phyloP scores from a whole-genome alignment of 2,797 vertebrate genomes.

The Picus viridis region DNA sequence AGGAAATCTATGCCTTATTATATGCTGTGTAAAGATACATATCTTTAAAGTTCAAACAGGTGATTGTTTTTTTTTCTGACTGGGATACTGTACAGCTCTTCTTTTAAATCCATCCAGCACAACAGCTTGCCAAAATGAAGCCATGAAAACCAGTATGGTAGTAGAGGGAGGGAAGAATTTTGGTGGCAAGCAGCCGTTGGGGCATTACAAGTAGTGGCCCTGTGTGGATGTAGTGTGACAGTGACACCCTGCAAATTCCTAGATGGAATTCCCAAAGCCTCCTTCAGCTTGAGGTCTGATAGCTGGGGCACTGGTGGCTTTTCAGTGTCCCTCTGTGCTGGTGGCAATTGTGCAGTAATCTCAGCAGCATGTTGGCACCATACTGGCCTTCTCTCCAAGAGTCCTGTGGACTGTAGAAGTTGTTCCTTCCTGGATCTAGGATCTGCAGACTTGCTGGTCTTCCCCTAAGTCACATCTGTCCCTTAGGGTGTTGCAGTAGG shows the following conservation, averaged over 20 bases:
- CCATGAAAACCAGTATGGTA: background rate
- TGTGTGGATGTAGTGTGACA: rapidly evolving
- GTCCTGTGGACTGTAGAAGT: background rate
- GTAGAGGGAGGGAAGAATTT: background rate
- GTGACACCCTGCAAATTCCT: background rate
- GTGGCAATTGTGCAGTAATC: background rate
- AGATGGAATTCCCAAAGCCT: background rate
- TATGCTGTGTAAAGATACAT: background rate
- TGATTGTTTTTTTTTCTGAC: background rate
- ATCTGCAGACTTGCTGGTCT: background rate
- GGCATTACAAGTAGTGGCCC: background rate
- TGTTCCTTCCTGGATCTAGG: background rate
- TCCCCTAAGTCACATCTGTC: background rate
- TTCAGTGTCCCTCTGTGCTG: background rate
- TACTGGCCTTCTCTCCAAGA: background rate
- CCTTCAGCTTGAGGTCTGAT: background rate
- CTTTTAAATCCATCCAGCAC: background rate
- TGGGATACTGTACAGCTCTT: background rate
- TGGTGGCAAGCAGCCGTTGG: background rate
- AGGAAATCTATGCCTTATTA: background rate
- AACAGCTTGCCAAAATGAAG: background rate
- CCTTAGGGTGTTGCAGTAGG: background rate
- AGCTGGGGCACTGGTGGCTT: rapidly evolving
- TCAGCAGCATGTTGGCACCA: rapidly evolving
- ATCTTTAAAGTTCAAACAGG: background rate